These are phyloP conservation scores for Nansenia antarctica DNA, from an alignment of 2,113 vertebrate genomes.

Conservation along the genomic window DNA sequence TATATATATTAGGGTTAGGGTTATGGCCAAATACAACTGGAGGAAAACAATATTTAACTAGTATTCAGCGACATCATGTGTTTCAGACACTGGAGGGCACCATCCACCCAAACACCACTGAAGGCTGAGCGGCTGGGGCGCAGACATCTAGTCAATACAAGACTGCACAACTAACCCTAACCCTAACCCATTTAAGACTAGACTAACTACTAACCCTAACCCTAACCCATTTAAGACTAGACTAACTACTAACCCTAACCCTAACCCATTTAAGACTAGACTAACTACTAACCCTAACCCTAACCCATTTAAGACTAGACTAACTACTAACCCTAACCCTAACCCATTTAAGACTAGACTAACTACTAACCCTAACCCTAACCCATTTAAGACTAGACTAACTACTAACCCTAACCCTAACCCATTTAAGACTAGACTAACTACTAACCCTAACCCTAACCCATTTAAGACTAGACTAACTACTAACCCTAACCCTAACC, in stretches of 20 bases:
- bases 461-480: not conserved
- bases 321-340: constrained; percentile 14
- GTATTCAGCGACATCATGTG: constrained; percentile 23
- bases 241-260: constrained; percentile 10
- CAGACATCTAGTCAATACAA: constrained; percentile 25
- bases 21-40: constrained; percentile 21
- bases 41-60: constrained; percentile 37
- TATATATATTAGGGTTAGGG: too few relatives aligned
- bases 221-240: not conserved
- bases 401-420: constrained; percentile 17
- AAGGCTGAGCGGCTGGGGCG: constrained; percentile 22
- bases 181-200: not conserved
- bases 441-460: constrained; percentile 19
- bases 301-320: not conserved
- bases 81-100: constrained; percentile 45
- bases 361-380: constrained; percentile 16
- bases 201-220: constrained; percentile 10
- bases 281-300: constrained; percentile 10
- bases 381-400: not conserved
- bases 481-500: constrained; percentile 20
- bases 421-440: not conserved
- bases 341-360: not conserved
- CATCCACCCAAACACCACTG: constrained; percentile 38
- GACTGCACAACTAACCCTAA: constrained; percentile 4
- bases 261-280: not conserved